Evolutionary conservation across 2,113 vertebrate species (phyloP), one percentile per base, ranked within the genome.

Genomic region (Brachionichthys hirsutus): DNA sequence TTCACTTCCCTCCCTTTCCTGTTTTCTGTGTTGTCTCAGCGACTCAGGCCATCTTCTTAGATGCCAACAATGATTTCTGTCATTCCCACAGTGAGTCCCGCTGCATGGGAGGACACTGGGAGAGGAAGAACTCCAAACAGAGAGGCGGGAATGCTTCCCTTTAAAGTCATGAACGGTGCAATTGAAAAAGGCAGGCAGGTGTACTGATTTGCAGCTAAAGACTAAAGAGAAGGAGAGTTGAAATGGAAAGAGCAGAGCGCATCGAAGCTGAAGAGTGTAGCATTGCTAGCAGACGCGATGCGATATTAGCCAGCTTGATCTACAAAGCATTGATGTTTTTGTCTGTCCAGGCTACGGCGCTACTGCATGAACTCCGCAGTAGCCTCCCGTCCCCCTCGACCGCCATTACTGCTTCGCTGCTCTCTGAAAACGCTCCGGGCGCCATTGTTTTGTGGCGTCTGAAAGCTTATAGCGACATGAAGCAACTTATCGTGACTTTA

Each of bases 1-100:
- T 54, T 81, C 63, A 56, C 68, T 76, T 83, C 48, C 67, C 67
- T 62, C 18, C 57, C 36, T 80, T 84, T 88, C 80, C n/a, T n/a
- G n/a, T n/a, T n/a, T n/a, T n/a, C 86, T 87, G 83, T 82, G 83
- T 81, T 24, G 64, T 54, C 63, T 70, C 54, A 20, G 75, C 42
- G 52, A 11, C 24, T 55, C 34, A 13, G 42, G 47, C 62, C 35
- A 16, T 54, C 60, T 54, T 65, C 60, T 70, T 38, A 10, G 12
- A 61, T 59, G 56, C 47, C 52, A 20, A 2, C 19, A 24, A n/a
- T 15, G 17, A 62, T 49, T 70, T 52, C 40, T 59, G 19, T 51
- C 36, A n/a, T 38, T 65, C 53, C 50, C 49, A 63, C 17, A 4
- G 15, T 12, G 17, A 53, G 42, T 52, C n/a, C n/a, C n/a, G n/a